phyloP scores from a whole-genome alignment of 2,797 vertebrate species.

The Hyperoplus immaculatus region DNA sequence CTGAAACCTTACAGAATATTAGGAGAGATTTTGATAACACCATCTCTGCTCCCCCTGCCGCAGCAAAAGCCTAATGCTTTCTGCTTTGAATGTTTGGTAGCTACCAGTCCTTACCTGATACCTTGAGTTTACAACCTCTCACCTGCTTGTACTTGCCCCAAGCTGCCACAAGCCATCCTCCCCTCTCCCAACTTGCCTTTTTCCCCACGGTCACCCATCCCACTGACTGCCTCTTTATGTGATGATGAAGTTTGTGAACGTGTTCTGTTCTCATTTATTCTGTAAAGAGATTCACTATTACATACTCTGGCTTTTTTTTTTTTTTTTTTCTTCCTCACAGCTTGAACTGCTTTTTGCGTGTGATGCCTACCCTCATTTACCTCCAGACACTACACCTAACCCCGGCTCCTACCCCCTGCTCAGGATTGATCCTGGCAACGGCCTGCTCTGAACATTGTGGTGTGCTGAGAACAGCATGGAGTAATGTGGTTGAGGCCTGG shows the following conservation, averaged over 20 bases:
- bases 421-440: constrained; percentile 70
- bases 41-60: constrained; percentile 66
- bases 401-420: constrained; percentile 63
- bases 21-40: constrained; percentile 74
- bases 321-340: constrained; percentile 51
- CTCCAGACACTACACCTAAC: constrained; percentile 48
- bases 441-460: constrained; percentile 86
- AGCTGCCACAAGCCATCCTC: constrained; percentile 67
- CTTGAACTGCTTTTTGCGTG: constrained; percentile 80
- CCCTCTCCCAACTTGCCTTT: constrained; percentile 46
- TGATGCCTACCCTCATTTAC: constrained; percentile 57
- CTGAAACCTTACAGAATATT: constrained; percentile 70
- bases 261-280: constrained; percentile 59
- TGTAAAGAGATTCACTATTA: constrained; percentile 65
- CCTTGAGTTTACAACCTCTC: constrained; percentile 78
- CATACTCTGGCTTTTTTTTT: constrained; percentile 45
- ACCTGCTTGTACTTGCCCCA: constrained; percentile 79
- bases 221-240: constrained; percentile 68
- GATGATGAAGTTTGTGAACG: constrained; percentile 62
- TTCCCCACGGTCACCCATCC: constrained; percentile 44
- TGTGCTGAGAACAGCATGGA: constrained; percentile 86
- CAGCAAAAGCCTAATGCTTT: constrained; percentile 82
- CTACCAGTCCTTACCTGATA: constrained; percentile 79
- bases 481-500: constrained; percentile 83
- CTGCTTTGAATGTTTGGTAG: constrained; percentile 88